A percentile compares a stretch with the other conserved stretches of the same genome.
These are phyloP conservation scores for Pelagia noctiluca DNA, from an alignment of 30 jellyfish, hydroid and myxozoan species.

Conservation along the genomic window DNA sequence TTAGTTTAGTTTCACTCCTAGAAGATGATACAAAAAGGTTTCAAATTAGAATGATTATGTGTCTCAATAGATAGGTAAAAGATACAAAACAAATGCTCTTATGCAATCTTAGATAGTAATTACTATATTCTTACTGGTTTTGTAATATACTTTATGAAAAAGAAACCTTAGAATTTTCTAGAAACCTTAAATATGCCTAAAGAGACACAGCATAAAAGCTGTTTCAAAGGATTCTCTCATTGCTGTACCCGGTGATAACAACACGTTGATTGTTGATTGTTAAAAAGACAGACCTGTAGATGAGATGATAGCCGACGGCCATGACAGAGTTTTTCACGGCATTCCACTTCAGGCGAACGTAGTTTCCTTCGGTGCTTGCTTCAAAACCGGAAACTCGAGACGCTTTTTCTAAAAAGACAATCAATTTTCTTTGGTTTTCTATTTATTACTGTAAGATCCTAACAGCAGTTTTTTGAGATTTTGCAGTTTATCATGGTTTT, in stretches of 20 bases:
- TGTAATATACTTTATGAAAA: too few species aligned
- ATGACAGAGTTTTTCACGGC: background rate
- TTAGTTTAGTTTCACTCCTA: slow-evolving; percentile 55
- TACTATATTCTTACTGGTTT: too few species aligned
- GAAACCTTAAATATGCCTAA: too few species aligned
- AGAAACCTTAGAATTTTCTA: too few species aligned
- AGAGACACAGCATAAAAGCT: background rate
- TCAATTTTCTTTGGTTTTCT: background rate
- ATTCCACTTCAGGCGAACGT: slow-evolving; percentile 56
- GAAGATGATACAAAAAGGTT: background rate
- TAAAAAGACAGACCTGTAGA: slow-evolving; percentile 24
- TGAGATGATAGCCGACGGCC: slow-evolving; percentile 45
- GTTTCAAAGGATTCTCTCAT: background rate
- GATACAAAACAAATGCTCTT: too few species aligned
- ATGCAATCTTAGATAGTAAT: too few species aligned
- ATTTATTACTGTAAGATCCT: background rate
- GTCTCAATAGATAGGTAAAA: too few species aligned
- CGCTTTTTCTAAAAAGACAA: slow-evolving; percentile 47
- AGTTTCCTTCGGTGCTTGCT: slow-evolving; percentile 10
- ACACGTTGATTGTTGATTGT: too few species aligned
- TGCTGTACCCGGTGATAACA: too few species aligned
- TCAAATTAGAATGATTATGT: too few species aligned
- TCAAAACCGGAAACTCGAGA: slow-evolving; percentile 41
- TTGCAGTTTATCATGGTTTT: too few species aligned
- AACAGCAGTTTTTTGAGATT: too few species aligned